Evolutionary conservation across 2,797 vertebrate genomes (phyloP).

Genomic region (Macropus fuliginosus): DNA sequence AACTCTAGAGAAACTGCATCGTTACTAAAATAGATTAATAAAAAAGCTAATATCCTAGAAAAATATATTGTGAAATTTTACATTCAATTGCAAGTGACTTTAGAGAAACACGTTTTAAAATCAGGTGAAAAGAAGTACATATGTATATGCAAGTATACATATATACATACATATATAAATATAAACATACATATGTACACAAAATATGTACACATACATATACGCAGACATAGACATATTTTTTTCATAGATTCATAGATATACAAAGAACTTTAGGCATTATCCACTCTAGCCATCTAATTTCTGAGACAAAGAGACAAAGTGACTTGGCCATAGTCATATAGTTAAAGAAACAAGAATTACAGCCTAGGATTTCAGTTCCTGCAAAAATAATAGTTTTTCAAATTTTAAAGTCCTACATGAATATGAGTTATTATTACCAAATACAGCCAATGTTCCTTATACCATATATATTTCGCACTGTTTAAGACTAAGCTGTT

Average conservation of each 20-base stretch:
- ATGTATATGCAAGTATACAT: background rate
- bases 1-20: constrained; percentile 24
- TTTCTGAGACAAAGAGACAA: constrained; percentile 8
- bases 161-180: constrained; percentile 11
- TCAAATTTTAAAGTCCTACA: background rate
- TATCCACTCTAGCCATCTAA: constrained; percentile 57
- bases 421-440: background rate
- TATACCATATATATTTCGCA: too few relatives aligned
- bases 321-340: background rate
- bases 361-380: constrained; percentile 36
- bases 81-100: constrained; percentile 1
- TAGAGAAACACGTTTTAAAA: constrained; percentile 52
- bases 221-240: background rate
- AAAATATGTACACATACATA: background rate
- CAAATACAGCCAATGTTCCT: background rate
- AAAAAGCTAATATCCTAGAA: background rate
- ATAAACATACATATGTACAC: background rate
- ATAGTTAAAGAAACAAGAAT: constrained; percentile 23
- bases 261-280: constrained; percentile 57
- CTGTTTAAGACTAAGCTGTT: background rate
- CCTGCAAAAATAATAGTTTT: background rate
- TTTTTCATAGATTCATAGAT: constrained; percentile 63
- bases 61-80: background rate
- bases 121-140: constrained; percentile 40
- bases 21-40: background rate